Percentiles rank a stretch among this genome's conserved stretches.
Evolutionary conservation across 2,113 vertebrate species (phyloP).

Genomic region (Leptobrachium leishanense): DNA sequence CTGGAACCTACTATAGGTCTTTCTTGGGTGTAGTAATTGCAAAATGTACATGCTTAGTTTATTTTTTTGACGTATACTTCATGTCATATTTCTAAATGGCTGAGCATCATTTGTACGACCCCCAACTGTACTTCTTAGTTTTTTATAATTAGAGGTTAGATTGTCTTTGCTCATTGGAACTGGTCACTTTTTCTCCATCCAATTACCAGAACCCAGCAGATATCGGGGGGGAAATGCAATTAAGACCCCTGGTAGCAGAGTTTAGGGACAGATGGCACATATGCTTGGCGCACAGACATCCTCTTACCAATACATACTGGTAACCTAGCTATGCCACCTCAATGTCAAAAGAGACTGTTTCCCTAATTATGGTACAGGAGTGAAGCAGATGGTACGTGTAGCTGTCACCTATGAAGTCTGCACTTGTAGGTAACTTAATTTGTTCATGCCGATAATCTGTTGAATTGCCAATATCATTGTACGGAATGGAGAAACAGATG

Average conservation of each 20-base stretch:
- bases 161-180: no score
- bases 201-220: no score
- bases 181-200: no score
- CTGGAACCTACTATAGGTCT: no score
- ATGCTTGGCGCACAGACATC: slow-evolving; percentile 9
- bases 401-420: slow-evolving; percentile 1
- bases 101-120: no score
- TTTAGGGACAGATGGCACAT: slow-evolving; percentile 17
- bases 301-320: slow-evolving; percentile 9
- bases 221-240: no score
- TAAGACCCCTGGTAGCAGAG: neutral
- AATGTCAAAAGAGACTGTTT: neutral
- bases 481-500: neutral
- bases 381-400: neutral
- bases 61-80: no score
- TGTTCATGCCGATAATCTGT: neutral
- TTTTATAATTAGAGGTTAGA: no score
- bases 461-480: neutral
- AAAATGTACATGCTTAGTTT: no score
- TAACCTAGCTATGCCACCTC: slow-evolving; percentile 2
- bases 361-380: slow-evolving; percentile 1
- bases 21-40: no score
- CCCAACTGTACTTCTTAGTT: no score
- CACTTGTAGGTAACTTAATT: neutral
- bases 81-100: no score